Conservation (phyloP, 2,113 vertebrate genomes). For the Sinocyclocheilus maitianheensis region DNA sequence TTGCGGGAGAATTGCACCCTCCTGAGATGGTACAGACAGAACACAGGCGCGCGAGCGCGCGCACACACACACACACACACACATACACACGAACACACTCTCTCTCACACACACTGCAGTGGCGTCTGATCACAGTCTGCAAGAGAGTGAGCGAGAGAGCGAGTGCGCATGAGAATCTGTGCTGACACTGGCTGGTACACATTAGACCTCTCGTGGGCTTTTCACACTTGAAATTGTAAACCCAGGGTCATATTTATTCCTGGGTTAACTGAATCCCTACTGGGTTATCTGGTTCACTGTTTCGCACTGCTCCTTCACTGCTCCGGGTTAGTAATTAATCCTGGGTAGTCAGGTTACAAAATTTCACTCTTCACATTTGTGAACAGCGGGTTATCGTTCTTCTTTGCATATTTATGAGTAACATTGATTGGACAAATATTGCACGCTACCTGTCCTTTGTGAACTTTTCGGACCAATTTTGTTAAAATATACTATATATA, state of each 20-base stretch:
- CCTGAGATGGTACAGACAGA: conserved; percentile 45
- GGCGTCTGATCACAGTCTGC: conserved; percentile 42
- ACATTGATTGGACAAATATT: not conserved
- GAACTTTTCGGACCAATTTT: not conserved
- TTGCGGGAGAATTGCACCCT: conserved; percentile 42
- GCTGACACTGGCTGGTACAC: not conserved
- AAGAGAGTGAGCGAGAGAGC: conserved; percentile 1
- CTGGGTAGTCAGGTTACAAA: not conserved
- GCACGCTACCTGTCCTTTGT: not conserved
- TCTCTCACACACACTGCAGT: conserved; percentile 42
- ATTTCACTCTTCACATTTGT: not conserved
- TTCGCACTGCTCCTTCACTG: not conserved
- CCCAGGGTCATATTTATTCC: not conserved
- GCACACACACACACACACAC: not conserved
- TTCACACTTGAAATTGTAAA: conserved; percentile 16
- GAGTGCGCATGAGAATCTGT: conserved; percentile 10
- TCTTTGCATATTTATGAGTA: conserved; percentile 15
- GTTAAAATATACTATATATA: not conserved
- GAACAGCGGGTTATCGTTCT: not conserved
- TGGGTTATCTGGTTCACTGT: not conserved
- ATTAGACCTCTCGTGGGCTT: conserved; percentile 30
- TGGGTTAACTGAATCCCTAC: not conserved
- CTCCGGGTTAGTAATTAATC: not conserved
- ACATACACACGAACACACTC: no score
- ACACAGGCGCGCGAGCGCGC: not conserved